Evolutionary conservation across 2,888 invertebrate genomes (phyloP).

Genomic region (Elegia similella): DNA sequence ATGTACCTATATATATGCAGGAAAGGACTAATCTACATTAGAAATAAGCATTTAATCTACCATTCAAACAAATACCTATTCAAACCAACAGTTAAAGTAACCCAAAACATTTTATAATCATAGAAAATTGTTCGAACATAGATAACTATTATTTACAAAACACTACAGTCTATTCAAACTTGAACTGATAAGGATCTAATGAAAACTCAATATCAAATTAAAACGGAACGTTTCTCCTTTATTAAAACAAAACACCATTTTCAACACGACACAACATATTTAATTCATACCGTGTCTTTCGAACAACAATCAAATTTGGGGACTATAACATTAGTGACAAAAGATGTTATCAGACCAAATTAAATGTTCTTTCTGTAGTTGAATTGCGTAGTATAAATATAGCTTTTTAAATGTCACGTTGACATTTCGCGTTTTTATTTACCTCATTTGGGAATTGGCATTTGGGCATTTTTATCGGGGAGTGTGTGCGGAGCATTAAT

Average conservation of each 20-base stretch:
- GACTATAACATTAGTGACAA: slow-evolving; percentile 37
- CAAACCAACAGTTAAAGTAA: no score
- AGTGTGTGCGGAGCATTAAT: slow-evolving; percentile 76
- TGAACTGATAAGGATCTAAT: slow-evolving; percentile 29
- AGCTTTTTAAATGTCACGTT: slow-evolving; percentile 58
- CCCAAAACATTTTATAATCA: slow-evolving; percentile 1
- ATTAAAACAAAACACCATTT: slow-evolving; percentile 54
- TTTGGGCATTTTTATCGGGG: slow-evolving; percentile 71
- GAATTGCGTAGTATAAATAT: slow-evolving; percentile 23
- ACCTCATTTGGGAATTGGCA: slow-evolving; percentile 77
- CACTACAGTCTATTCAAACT: slow-evolving; percentile 11
- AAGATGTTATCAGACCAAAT: slow-evolving; percentile 46
- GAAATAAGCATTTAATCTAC: no score
- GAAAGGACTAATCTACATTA: no score
- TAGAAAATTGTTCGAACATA: not conserved
- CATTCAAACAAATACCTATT: no score
- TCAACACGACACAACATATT: slow-evolving; percentile 31
- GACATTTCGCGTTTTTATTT: slow-evolving; percentile 78
- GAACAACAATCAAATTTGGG: slow-evolving; percentile 53
- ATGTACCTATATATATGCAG: no score
- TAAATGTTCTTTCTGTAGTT: slow-evolving; percentile 36
- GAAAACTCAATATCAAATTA: slow-evolving; percentile 31
- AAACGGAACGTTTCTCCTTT: slow-evolving; percentile 37
- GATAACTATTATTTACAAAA: slow-evolving; percentile 9
- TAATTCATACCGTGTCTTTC: slow-evolving; percentile 44